Conservation (phyloP, 2,113 vertebrate species). For the Poeciliopsis turrubarensis region DNA sequence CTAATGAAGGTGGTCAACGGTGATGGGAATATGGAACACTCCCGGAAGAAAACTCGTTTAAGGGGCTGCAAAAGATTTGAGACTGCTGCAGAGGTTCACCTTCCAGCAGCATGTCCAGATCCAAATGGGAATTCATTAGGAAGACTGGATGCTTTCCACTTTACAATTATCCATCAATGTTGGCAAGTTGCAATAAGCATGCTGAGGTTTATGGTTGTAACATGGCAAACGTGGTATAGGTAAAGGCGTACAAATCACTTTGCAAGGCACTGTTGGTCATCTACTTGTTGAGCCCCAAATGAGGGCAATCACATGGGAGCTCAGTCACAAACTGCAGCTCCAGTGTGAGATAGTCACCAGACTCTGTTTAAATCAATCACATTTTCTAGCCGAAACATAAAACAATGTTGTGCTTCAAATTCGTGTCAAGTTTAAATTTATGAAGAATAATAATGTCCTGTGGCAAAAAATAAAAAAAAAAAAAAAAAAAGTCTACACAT, state of each 20-base stretch:
- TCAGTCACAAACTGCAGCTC: not conserved
- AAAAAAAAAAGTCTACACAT: no score
- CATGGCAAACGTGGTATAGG: not conserved
- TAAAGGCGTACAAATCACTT: not conserved
- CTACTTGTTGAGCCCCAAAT: not conserved
- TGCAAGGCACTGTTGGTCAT: not conserved
- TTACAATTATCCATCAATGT: not conserved
- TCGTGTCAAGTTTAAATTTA: no score
- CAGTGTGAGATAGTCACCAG: not conserved
- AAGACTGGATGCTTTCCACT: not conserved
- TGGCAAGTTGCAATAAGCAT: not conserved
- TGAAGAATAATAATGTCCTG: no score
- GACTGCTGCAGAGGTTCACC: not conserved
- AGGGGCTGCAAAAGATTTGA: not conserved
- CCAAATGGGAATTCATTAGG: not conserved
- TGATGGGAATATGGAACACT: not conserved
- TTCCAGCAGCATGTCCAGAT: not conserved
- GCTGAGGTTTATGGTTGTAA: not conserved
- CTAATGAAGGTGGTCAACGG: no score
- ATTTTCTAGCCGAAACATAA: not conserved
- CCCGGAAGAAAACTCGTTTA: not conserved
- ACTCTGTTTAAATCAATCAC: not conserved
- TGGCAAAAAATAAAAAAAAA: no score
- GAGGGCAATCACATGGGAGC: no score
- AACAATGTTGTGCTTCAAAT: no score